Conservation (phyloP, 2,797 vertebrate genomes). For the Oreochromis mossambicus region DNA sequence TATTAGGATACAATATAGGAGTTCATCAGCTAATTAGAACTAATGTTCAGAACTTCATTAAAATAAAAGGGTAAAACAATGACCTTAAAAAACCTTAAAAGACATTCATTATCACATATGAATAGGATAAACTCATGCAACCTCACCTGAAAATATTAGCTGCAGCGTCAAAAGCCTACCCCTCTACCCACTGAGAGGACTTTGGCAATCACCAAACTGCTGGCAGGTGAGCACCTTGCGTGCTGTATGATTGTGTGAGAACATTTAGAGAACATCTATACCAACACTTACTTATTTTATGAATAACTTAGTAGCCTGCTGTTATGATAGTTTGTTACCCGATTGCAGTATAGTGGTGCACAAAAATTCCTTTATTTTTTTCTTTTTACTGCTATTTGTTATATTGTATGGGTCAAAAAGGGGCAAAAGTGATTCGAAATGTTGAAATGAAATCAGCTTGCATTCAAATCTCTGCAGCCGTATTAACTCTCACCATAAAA, state of each 20-base stretch:
- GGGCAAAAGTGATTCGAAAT: background rate
- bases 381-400: background rate
- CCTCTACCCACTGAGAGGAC: background rate
- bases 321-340: background rate
- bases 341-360: background rate
- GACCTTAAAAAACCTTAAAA: background rate
- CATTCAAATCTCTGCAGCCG: background rate
- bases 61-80: background rate
- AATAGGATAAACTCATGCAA: background rate
- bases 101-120: background rate
- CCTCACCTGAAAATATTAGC: background rate
- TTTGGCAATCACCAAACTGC: background rate
- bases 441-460: background rate
- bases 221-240: background rate
- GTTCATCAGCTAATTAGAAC: background rate
- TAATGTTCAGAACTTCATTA: background rate
- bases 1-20: background rate
- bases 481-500: slow-evolving; percentile 8
- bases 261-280: background rate
- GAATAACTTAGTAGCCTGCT: background rate
- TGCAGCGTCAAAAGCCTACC: background rate
- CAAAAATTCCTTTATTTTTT: background rate
- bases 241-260: background rate
- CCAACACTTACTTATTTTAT: background rate
- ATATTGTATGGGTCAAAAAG: background rate